Percentiles rank a stretch among this genome's conserved stretches.
Conservation (phyloP, 2,113 vertebrate genomes). For the Strix aluco region DNA sequence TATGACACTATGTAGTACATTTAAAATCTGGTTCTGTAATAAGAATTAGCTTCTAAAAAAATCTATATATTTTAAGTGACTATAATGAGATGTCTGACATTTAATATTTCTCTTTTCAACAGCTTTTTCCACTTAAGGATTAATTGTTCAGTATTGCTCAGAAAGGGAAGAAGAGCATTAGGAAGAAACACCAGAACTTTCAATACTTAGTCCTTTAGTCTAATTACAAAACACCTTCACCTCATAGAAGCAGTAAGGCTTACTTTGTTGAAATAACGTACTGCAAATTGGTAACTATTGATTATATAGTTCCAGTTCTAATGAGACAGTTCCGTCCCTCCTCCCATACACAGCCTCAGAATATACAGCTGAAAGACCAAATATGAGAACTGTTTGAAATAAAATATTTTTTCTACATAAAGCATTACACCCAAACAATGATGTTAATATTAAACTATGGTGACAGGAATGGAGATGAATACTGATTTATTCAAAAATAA, state of each 20-base stretch:
- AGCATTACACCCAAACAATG: slow-evolving; percentile 12
- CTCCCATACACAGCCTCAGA: neutral
- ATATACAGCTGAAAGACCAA: neutral
- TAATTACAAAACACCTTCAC: neutral
- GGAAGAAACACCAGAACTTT: neutral
- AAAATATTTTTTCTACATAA: neutral
- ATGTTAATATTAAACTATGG: slow-evolving; percentile 32
- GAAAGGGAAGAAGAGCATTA: neutral
- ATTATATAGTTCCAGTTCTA: neutral
- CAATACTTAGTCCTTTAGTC: neutral
- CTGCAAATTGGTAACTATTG: neutral
- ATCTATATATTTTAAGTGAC: neutral
- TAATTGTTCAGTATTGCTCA: neutral
- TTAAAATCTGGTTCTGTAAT: neutral
- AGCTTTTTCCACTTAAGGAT: neutral
- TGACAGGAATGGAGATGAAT: slow-evolving; percentile 36
- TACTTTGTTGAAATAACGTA: neutral
- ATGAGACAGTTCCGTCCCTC: neutral
- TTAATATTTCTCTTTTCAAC: neutral
- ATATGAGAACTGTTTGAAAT: neutral
- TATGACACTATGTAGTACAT: neutral
- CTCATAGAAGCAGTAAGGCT: neutral
- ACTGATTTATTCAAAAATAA: slow-evolving; percentile 29
- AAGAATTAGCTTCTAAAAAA: neutral
- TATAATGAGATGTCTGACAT: neutral